Base-by-base conservation (phyloP, 2,113 vertebrate species). In the Patagioenas fasciata region DNA sequence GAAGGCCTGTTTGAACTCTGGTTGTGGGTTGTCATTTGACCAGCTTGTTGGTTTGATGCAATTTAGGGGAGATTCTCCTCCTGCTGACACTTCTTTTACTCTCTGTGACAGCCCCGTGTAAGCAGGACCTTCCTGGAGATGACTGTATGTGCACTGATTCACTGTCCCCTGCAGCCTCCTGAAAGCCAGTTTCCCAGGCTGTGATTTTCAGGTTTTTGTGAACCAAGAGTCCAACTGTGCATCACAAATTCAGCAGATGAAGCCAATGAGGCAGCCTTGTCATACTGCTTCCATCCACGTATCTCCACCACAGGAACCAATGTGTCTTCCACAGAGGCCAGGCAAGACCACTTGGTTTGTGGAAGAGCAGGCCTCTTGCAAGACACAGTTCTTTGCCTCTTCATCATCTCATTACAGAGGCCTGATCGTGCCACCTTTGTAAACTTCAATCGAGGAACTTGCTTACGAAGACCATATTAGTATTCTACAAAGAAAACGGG, bases 401-500 rank as follows among this genome's bases (percentile, higher is more conserved):
- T 93, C 54, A 32, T 86, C 57, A 9, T 69, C 51, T 93, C 51
- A 9, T 48, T 72, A 86, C 36, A 89, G 75, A 79, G 66, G 36
- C 44, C 25, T 62, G 58, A 73, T 72, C 70, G 84, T 96, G 64
- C 67, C 0, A 0, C 72, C 64, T 90, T 65, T 90, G 48, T 86
- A 61, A 86, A 75, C 42, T 66, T 60, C 62, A 62, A 2, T 60
- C 1, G 5, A 91, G 56, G 13, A 82, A 54, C 47, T 85, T 57
- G 13, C 66, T 92, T 89, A 66, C 40, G 50, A 71, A 77, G 36
- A 74, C 71, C 4, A 1, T 88, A 48, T 85, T 85, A 89, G 66
- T 92, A 84, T 95, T 96, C 91, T 81, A 80, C 64, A 62, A 85
- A 89, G 95, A 86, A 91, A 78, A 81, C 2, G 6, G 32, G 79